Evolutionary conservation across 2,888 invertebrate species (phyloP).

Genomic region (Globia sparganii): DNA sequence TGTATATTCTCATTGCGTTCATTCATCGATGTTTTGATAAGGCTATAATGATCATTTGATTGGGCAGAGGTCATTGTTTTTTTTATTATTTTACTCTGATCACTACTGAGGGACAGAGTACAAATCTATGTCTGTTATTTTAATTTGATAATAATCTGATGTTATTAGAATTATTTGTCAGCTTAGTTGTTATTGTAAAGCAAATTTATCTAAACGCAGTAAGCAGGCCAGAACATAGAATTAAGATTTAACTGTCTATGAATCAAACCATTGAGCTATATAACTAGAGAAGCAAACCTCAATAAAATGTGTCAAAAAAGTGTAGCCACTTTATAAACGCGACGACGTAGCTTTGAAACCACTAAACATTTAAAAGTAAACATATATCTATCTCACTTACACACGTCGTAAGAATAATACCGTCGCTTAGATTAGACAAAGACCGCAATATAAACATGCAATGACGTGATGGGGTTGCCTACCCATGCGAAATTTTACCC

Average conservation of each 20-base stretch:
- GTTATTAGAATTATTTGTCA: not conserved
- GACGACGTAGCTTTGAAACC: too few relatives aligned
- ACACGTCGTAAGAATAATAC: too few relatives aligned
- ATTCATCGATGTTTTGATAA: constrained; percentile 64
- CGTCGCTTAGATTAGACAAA: too few relatives aligned
- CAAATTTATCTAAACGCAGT: not conserved
- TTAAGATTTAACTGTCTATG: not conserved
- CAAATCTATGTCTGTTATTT: constrained; percentile 2
- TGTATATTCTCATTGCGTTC: constrained; percentile 55
- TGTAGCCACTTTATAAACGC: too few relatives aligned
- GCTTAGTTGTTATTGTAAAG: not conserved
- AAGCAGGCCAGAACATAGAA: not conserved
- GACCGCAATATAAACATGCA: too few relatives aligned
- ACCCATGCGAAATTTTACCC: too few relatives aligned
- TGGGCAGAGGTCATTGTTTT: constrained; percentile 42
- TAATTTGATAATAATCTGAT: not conserved
- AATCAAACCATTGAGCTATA: not conserved
- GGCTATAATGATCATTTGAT: constrained; percentile 47
- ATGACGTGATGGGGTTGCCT: too few relatives aligned
- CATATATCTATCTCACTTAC: too few relatives aligned
- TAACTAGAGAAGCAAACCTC: too few relatives aligned
- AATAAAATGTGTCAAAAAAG: too few relatives aligned
- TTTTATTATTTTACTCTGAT: constrained; percentile 38
- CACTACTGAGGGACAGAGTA: constrained; percentile 9
- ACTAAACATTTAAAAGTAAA: too few relatives aligned